Conservation (phyloP, 64 coral and sea anemone genomes). For the Pachyseris speciosa region DNA sequence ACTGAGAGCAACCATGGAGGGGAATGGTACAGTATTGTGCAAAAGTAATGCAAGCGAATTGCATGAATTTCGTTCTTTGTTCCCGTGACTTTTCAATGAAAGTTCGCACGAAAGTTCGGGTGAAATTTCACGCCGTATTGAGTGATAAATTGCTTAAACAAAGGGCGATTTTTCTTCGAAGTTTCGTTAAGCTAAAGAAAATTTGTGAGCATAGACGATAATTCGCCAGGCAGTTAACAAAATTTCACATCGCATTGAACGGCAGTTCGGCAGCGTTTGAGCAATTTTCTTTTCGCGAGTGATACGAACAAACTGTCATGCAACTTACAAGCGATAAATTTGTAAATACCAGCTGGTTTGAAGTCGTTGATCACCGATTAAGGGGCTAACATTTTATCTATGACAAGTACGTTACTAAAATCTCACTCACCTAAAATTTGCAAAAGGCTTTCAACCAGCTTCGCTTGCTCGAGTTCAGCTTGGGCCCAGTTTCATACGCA, state of each 20-base stretch:
- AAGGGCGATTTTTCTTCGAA: neutral
- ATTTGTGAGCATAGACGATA: neutral
- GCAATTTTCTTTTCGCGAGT: neutral
- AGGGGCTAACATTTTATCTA: neutral
- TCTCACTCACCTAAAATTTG: neutral
- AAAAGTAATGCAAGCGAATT: neutral
- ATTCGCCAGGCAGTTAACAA: neutral
- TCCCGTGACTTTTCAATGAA: neutral
- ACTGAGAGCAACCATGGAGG: too few species aligned
- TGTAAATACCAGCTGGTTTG: neutral
- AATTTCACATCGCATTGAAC: neutral
- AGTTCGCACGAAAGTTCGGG: neutral
- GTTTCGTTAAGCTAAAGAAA: neutral
- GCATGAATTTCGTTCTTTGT: neutral
- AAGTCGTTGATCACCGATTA: neutral
- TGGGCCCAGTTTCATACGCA: neutral
- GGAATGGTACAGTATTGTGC: slow-evolving; percentile 11
- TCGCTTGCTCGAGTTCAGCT: neutral
- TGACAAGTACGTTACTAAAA: neutral
- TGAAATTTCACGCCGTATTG: neutral
- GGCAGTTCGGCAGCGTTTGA: neutral
- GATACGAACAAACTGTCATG: neutral
- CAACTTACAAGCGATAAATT: neutral
- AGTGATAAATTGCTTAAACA: neutral
- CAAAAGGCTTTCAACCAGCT: neutral